These are phyloP conservation scores for Triplophysa yarkandensis DNA, from an alignment of 2,797 vertebrate species.

Conservation along the genomic window DNA sequence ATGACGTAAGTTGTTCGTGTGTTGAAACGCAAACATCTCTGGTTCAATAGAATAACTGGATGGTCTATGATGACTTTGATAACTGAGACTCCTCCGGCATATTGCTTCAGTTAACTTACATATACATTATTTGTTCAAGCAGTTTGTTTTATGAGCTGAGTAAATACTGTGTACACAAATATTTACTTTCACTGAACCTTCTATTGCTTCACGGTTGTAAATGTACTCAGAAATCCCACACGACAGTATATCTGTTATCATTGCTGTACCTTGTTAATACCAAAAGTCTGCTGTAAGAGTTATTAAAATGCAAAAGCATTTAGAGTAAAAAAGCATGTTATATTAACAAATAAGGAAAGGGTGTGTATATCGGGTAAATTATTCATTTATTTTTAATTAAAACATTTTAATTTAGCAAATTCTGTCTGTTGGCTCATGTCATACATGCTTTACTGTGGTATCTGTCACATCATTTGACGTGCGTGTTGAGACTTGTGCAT, in stretches of 20 bases:
- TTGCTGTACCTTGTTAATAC: not conserved
- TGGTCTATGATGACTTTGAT: not conserved
- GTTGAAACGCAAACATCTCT: not conserved
- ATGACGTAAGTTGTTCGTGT: not conserved
- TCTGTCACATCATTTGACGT: conserved; percentile 25
- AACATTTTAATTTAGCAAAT: not conserved
- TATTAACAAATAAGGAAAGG: not conserved
- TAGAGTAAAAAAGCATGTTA: too few relatives aligned
- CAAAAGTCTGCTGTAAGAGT: not conserved
- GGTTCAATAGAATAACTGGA: not conserved
- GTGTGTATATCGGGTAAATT: not conserved
- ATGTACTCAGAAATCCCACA: not conserved
- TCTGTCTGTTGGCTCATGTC: conserved; percentile 30
- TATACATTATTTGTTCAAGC: conserved; percentile 26
- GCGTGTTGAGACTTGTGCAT: conserved; percentile 27
- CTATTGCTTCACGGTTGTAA: not conserved
- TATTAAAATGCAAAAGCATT: not conserved
- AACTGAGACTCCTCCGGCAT: not conserved
- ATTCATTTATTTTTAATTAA: not conserved
- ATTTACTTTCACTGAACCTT: not conserved
- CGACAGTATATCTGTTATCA: not conserved
- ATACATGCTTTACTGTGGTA: conserved; percentile 13
- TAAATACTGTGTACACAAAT: conserved; percentile 11
- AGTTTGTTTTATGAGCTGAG: conserved; percentile 23
- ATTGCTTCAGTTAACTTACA: conserved; percentile 15